Conservation (phyloP, 2,888 invertebrate genomes). For the Zele albiditarsus region DNA sequence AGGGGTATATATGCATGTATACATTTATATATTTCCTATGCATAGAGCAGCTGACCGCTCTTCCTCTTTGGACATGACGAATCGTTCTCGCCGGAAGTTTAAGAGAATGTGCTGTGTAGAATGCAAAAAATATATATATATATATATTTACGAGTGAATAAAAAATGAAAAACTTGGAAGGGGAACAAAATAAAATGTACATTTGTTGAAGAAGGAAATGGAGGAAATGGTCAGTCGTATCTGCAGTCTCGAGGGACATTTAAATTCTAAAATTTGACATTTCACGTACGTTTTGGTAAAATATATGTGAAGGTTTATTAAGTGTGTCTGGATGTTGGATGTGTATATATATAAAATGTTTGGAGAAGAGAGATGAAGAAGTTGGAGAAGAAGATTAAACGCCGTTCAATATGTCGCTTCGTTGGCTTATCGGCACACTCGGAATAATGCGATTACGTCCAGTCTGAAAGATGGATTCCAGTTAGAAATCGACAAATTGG, state of each 20-base stretch:
- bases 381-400: conserved; percentile 37
- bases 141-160: too few species aligned
- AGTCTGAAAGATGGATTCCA: conserved; percentile 40
- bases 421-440: conserved; percentile 46
- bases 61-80: conserved; percentile 63
- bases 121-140: conserved; percentile 36
- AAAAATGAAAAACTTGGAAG: too few species aligned
- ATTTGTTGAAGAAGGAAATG: neutral
- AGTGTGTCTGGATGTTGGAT: conserved; percentile 2
- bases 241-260: conserved; percentile 60
- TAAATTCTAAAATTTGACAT: conserved; percentile 62
- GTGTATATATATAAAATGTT: too few species aligned
- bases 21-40: conserved; percentile 39
- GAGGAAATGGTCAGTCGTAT: conserved; percentile 31
- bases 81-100: conserved; percentile 66
- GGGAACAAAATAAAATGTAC: neutral
- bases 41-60: conserved; percentile 63
- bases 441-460: conserved; percentile 49
- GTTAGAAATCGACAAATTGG: conserved; percentile 41
- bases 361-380: conserved; percentile 5
- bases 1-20: conserved; percentile 10
- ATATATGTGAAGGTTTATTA: conserved; percentile 23
- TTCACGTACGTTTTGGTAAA: conserved; percentile 44
- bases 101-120: conserved; percentile 64
- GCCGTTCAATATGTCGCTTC: conserved; percentile 29